Conservation (phyloP, 2,888 invertebrate species). For the Ichneumoninae sp. region DNA sequence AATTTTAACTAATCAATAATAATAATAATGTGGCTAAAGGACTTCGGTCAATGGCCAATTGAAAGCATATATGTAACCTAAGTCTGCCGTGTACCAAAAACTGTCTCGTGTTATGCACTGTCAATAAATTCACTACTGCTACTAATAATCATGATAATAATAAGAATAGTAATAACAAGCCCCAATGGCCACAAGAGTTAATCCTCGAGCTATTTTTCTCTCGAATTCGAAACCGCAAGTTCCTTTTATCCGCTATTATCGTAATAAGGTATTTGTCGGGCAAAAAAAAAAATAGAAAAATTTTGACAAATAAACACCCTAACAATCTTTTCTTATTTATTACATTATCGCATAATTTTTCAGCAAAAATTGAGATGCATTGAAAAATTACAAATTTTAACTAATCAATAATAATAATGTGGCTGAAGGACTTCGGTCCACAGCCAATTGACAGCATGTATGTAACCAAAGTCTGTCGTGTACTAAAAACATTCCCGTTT, state of each 20-base stretch:
- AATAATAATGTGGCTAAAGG: not conserved
- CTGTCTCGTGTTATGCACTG: no score
- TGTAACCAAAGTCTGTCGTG: no score
- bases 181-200: not conserved
- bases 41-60: no score
- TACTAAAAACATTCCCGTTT: no score
- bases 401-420: not conserved
- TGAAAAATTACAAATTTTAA: not conserved
- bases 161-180: not conserved
- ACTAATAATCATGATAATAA: not conserved
- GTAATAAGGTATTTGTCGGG: conserved; percentile 69
- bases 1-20: not conserved
- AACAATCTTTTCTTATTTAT: no score
- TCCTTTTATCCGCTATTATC: not conserved
- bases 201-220: conserved; percentile 16
- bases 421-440: no score
- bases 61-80: no score
- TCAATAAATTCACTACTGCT: no score
- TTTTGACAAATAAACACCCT: no score
- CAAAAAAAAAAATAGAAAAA: conserved; percentile 46
- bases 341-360: conserved; percentile 5
- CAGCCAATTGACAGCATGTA: no score
- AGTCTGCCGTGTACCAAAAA: no score
- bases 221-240: conserved; percentile 10
- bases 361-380: not conserved